These are phyloP conservation scores for Apocheima hispidaria DNA, from an alignment of 2,888 invertebrate genomes.

Conservation along the genomic window DNA sequence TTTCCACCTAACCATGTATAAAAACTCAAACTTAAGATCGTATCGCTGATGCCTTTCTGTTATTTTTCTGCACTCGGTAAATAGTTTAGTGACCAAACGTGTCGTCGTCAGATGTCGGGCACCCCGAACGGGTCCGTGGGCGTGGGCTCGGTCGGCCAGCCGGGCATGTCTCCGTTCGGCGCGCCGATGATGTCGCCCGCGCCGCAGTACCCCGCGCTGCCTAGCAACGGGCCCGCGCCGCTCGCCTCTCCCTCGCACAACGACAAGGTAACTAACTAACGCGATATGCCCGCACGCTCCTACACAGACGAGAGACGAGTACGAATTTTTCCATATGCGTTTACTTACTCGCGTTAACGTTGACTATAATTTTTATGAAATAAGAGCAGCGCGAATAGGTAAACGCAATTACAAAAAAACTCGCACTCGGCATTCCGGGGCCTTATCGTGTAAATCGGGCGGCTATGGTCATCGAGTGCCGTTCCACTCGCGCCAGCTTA, in stretches of 20 bases:
- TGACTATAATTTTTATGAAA: no score
- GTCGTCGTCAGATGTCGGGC: constrained; percentile 68
- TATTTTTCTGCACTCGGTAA: not conserved
- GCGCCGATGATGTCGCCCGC: constrained; percentile 87
- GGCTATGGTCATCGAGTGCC: no score
- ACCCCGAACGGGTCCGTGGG: constrained; percentile 86
- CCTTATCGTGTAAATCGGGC: no score
- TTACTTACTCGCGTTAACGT: no score
- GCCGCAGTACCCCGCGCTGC: constrained; percentile 84
- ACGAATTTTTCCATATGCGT: no score
- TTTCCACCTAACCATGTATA: no score
- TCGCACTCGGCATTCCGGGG: no score
- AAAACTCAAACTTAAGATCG: not conserved
- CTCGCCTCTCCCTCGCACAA: constrained; percentile 83
- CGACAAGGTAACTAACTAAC: constrained; percentile 61
- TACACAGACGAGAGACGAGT: no score
- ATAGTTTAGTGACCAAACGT: not conserved
- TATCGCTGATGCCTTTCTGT: not conserved
- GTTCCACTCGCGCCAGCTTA: no score
- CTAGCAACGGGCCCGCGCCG: constrained; percentile 87
- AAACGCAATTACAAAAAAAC: no score
- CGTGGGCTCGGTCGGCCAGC: constrained; percentile 82
- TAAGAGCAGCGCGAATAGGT: no score
- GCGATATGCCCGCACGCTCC: no score
- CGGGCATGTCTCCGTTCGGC: constrained; percentile 91